Conservation (phyloP, 2,113 vertebrate species). For the Ictidomys tridecemlineatus region DNA sequence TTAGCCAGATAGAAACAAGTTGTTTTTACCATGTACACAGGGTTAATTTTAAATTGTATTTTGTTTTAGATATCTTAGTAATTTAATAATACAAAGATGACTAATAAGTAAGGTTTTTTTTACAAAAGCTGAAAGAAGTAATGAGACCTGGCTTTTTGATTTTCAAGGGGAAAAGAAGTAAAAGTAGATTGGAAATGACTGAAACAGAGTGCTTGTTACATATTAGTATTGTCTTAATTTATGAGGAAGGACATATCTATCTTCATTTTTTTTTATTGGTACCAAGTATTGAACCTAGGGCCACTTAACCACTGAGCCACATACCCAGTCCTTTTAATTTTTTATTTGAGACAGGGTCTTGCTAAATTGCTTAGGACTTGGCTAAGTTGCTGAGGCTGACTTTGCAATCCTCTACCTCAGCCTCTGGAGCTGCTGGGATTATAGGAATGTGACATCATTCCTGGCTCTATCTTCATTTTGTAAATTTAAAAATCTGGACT, state of each 20-base stretch:
- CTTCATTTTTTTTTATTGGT: no score
- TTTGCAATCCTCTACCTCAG: no score
- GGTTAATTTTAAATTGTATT: background rate
- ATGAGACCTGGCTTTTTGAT: background rate
- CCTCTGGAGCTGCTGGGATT: no score
- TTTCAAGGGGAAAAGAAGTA: background rate
- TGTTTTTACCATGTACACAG: background rate
- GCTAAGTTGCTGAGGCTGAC: no score
- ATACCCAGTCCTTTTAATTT: no score
- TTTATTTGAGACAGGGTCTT: no score
- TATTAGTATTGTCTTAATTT: background rate
- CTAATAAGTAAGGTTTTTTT: background rate
- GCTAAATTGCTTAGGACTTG: no score
- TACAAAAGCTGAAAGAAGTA: conserved; percentile 7
- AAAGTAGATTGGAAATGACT: background rate
- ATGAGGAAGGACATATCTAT: background rate
- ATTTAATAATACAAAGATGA: background rate
- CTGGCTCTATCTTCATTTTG: background rate
- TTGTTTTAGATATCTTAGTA: background rate
- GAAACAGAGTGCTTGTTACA: background rate
- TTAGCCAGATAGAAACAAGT: background rate
- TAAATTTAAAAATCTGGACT: background rate
- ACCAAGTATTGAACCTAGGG: no score
- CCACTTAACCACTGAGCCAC: no score
- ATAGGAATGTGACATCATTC: no score